Conservation (phyloP, 1,140 invertebrate genomes). For the Ostrea edulis region DNA sequence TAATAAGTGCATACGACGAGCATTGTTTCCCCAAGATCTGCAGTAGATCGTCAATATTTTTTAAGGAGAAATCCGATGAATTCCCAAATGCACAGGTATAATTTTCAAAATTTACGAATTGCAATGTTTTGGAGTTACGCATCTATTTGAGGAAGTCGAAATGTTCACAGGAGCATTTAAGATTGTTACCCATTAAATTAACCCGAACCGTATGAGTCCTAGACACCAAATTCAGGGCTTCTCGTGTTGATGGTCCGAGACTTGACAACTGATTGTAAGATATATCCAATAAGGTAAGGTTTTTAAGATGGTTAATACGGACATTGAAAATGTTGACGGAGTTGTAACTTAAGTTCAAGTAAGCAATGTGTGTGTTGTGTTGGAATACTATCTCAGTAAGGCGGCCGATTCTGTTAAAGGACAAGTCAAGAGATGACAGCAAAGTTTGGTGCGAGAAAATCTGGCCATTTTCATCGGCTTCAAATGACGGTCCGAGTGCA, state of each 20-base stretch:
- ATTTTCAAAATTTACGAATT: not conserved
- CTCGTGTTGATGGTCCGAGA: not conserved
- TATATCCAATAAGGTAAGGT: not conserved
- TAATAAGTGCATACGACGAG: not conserved
- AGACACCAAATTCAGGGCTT: too few species aligned
- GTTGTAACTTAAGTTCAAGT: conserved; percentile 14
- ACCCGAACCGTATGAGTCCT: not conserved
- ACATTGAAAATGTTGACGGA: not conserved
- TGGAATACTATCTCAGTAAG: not conserved
- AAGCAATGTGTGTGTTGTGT: not conserved
- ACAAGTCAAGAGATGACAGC: not conserved
- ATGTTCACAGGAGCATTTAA: conserved; percentile 5
- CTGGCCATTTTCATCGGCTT: not conserved
- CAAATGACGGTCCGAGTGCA: not conserved
- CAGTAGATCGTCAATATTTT: not conserved
- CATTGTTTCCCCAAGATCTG: not conserved
- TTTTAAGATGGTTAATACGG: not conserved
- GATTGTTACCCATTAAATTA: not conserved
- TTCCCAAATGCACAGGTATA: conserved; percentile 2
- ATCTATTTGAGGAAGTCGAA: conserved; percentile 25
- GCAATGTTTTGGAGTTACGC: not conserved
- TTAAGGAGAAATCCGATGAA: not conserved
- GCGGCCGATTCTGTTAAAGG: not conserved
- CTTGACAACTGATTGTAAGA: conserved; percentile 1
- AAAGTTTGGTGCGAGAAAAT: not conserved